Evolutionary conservation across 2,113 vertebrate genomes (phyloP), one percentile per base, ranked within the genome.

Genomic region (Onychostoma macrolepis): DNA sequence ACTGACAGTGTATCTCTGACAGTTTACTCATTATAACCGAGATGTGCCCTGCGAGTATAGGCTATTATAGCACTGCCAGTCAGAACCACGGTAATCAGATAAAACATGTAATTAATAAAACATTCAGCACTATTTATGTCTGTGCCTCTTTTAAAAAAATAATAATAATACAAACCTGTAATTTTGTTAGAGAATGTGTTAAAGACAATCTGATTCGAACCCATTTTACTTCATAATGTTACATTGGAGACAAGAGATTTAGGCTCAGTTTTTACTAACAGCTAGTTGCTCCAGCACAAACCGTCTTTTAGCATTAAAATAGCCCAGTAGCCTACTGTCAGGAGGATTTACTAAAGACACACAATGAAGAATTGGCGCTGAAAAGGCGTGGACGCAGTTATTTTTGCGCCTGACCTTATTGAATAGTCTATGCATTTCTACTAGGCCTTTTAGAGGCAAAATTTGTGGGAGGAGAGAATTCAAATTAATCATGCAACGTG

Each of bases 21-120:
- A 82, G 48, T 71, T 84, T 43, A 48, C 36, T 72, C 48, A 84
- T 77, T 72, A 69, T 80, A 63, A 28, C 45, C 28, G 24, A 78
- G 7, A 83, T 45, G 63, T 65, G 13, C 26, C 69, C 69, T 36
- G 87, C n/a, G 5, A 65, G 17, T 83, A 45, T n/a, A n/a, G n/a
- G n/a, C n/a, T n/a, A n/a, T 77, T 83, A 78, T n/a, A 77, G 28
- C 19, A 38, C 79, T 72, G 74, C 63, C 63, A 79, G 6, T 83
- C 79, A 83, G 17, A 58, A 41, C 36, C n/a, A 45, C 17, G 56
- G 9, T 85, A 77, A 65, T 77, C 72, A 85, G 36, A 77, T 45
- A 24, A 83, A 61, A 85, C 58, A 30, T 63, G 33, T 38, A 30
- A 75, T 89, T 84, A 89, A 67, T 72, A 45, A 43, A 79, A 88